These are phyloP conservation scores for Eurosta solidaginis DNA, from an alignment of 1,140 invertebrate species.

Conservation along the genomic window DNA sequence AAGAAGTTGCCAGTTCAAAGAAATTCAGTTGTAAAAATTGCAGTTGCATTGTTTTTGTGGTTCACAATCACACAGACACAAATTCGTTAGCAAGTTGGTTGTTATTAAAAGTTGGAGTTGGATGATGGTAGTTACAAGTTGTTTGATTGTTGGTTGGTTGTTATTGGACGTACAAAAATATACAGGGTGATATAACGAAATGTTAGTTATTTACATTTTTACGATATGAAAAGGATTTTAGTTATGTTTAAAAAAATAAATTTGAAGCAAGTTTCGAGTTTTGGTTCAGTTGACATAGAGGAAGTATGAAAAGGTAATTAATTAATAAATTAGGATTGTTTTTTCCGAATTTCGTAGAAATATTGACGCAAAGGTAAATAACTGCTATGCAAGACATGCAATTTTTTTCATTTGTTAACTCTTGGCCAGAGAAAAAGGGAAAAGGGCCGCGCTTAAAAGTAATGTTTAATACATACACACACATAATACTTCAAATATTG, in stretches of 20 bases:
- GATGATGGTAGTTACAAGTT: neutral
- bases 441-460: neutral
- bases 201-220: conserved; percentile 7
- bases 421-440: neutral
- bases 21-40: neutral
- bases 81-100: neutral
- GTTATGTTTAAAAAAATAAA: neutral
- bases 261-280: no score
- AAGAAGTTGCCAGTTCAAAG: neutral
- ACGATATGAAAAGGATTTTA: neutral
- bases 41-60: neutral
- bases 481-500: neutral
- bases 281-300: no score
- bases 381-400: neutral
- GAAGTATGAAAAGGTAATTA: no score
- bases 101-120: neutral
- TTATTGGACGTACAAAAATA: conserved; percentile 20
- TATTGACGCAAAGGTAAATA: neutral
- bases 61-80: neutral
- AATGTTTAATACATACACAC: neutral
- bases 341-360: neutral
- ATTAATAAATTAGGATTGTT: neutral
- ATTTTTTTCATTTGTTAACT: neutral
- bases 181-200: conserved; percentile 2
- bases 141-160: neutral